A percentile compares a stretch with the other conserved stretches of the same genome.
These are phyloP conservation scores for Ageneiosus marmoratus DNA, from an alignment of 2,113 vertebrate species.

Conservation along the genomic window DNA sequence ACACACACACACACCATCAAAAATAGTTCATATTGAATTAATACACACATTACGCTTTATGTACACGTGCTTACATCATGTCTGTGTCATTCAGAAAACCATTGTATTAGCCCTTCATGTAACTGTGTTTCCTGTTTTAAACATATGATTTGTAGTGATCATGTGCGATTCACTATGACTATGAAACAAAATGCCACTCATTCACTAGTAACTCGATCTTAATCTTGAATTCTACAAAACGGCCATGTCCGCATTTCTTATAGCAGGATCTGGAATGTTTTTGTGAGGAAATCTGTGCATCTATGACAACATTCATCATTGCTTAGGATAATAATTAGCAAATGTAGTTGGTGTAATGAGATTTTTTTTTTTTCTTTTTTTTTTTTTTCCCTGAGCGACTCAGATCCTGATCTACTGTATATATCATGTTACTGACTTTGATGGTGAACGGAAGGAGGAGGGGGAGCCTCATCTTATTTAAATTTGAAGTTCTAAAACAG, in stretches of 20 bases:
- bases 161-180: conserved; percentile 17
- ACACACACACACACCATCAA: conserved; percentile 24
- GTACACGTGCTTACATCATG: not conserved
- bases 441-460: conserved; percentile 9
- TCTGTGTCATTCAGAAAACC: not conserved
- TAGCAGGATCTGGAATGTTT: conserved; percentile 40
- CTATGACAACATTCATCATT: conserved; percentile 22
- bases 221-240: conserved; percentile 50
- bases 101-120: not conserved
- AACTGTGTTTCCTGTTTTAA: too few relatives aligned
- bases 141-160: too few relatives aligned
- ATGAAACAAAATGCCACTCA: conserved; percentile 52
- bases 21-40: conserved; percentile 20
- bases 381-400: conserved; percentile 34
- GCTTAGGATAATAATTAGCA: conserved; percentile 50
- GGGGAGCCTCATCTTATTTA: conserved; percentile 36
- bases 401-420: conserved; percentile 29
- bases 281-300: conserved; percentile 24
- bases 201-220: conserved; percentile 59
- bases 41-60: not conserved
- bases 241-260: conserved; percentile 32
- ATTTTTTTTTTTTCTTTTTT: conserved; percentile 22
- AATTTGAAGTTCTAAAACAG: conserved; percentile 51
- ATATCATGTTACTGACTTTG: conserved; percentile 54
- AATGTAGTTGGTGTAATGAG: conserved; percentile 17